A percentile compares a stretch with the other conserved stretches of the same genome.
Evolutionary conservation across 2,888 invertebrate species (phyloP).

Genomic region (Scrobipalpa atriplicella): DNA sequence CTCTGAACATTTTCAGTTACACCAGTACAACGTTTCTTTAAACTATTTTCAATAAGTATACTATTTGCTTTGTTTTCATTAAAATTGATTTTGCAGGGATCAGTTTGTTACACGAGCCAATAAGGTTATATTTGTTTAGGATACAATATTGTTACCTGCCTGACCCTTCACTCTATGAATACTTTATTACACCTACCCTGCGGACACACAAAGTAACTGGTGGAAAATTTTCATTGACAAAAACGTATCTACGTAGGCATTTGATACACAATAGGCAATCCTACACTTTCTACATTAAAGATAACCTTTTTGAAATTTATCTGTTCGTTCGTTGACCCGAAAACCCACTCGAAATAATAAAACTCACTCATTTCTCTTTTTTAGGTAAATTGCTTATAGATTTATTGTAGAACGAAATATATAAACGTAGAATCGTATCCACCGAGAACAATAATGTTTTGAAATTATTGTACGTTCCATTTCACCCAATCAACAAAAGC

Average conservation of each 20-base stretch:
- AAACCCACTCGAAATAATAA: too few relatives aligned
- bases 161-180: slow-evolving; percentile 1
- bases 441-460: background rate
- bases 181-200: background rate
- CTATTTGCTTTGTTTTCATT: background rate
- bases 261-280: too few relatives aligned
- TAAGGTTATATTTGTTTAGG: slow-evolving; percentile 15
- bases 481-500: background rate
- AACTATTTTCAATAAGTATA: too few relatives aligned
- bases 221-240: background rate
- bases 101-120: background rate
- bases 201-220: background rate
- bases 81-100: background rate
- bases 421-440: too few relatives aligned
- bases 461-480: slow-evolving; percentile 5
- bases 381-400: too few relatives aligned
- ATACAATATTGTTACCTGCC: background rate
- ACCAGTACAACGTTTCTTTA: too few relatives aligned
- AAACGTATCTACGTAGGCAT: background rate
- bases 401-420: too few relatives aligned
- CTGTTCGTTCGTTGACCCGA: too few relatives aligned
- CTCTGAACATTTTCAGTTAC: too few relatives aligned
- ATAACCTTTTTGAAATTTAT: too few relatives aligned
- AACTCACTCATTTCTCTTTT: too few relatives aligned
- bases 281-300: too few relatives aligned